These are phyloP conservation scores for Peucedramus taeniatus DNA, from an alignment of 2,113 vertebrate genomes.

Conservation along the genomic window DNA sequence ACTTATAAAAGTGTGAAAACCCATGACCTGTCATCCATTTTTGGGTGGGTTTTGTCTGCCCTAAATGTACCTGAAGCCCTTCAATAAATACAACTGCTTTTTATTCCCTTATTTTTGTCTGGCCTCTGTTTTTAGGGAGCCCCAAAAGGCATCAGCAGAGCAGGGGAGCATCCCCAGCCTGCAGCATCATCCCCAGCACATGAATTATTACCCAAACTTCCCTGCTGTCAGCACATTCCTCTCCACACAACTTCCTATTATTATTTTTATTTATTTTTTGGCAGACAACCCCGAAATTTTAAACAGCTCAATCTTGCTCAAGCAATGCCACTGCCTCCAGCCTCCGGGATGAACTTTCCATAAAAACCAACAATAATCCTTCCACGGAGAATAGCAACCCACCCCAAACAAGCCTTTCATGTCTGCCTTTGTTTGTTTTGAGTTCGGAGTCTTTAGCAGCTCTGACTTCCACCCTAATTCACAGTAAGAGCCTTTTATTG, in stretches of 20 bases:
- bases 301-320: constrained; percentile 67
- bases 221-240: constrained; percentile 73
- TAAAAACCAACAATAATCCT: constrained; percentile 17
- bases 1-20: background rate
- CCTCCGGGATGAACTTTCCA: constrained; percentile 54
- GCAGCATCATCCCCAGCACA: constrained; percentile 42
- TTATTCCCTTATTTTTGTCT: background rate
- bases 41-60: background rate
- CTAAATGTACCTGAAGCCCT: background rate
- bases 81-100: background rate
- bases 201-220: constrained; percentile 68
- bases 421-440: background rate
- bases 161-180: constrained; percentile 36
- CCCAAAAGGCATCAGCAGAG: background rate
- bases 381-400: background rate
- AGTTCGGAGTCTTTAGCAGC: background rate
- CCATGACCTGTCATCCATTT: background rate
- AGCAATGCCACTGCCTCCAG: constrained; percentile 43
- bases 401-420: background rate
- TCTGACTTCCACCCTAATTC: background rate
- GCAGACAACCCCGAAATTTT: constrained; percentile 68
- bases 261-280: background rate
- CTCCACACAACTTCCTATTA: constrained; percentile 62
- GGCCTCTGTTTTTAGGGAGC: background rate
- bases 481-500: background rate